Evolutionary conservation across 2,797 vertebrate species (phyloP).

Genomic region (Tolypeutes matacus): DNA sequence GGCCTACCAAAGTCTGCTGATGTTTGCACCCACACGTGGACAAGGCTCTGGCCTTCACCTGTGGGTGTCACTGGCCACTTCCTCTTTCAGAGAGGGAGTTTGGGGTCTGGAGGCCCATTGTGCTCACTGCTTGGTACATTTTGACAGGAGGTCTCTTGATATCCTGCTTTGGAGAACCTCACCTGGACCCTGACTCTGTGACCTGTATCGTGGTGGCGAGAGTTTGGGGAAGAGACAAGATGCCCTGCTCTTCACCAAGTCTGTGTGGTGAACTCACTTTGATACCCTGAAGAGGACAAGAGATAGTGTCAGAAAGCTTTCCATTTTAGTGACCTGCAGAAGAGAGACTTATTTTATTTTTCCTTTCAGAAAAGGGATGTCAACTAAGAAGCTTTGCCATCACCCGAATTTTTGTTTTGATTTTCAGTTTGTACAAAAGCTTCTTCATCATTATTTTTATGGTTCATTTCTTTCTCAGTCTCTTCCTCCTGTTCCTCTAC

Average conservation of each 20-base stretch:
- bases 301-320: background rate
- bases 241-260: no score
- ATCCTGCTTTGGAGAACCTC: background rate
- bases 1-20: background rate
- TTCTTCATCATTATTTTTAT: background rate
- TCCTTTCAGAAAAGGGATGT: background rate
- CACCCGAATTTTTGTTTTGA: fast-evolving
- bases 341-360: background rate
- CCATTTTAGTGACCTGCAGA: no score
- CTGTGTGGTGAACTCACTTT: no score
- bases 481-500: no score
- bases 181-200: background rate
- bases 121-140: background rate
- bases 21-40: background rate
- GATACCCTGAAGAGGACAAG: background rate
- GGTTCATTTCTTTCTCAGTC: background rate
- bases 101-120: fast-evolving
- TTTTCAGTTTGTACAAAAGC: background rate
- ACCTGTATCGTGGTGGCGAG: background rate
- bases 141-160: fast-evolving
- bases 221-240: background rate
- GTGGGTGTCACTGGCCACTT: background rate
- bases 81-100: no score
- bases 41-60: background rate
- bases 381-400: background rate